These are phyloP conservation scores for Microtus oregoni DNA, from an alignment of 2,113 vertebrate species.

Conservation along the genomic window DNA sequence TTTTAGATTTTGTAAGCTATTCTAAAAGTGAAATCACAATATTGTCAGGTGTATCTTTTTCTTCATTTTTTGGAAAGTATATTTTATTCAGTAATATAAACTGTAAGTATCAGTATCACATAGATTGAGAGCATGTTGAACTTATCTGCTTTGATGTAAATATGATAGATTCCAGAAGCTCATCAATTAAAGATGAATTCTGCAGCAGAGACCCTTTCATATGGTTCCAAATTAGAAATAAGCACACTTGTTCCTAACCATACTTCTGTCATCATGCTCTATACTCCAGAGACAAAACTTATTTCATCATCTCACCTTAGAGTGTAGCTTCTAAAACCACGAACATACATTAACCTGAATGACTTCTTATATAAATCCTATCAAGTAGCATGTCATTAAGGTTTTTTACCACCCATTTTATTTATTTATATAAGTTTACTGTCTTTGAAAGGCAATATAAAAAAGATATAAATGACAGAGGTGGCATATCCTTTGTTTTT, in stretches of 20 bases:
- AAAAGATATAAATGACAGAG: neutral
- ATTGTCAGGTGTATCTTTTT: neutral
- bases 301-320: no score
- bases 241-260: neutral
- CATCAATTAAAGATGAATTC: neutral
- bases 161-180: neutral
- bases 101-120: neutral
- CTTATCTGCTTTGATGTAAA: neutral
- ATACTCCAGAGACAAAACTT: neutral
- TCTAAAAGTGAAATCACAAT: neutral
- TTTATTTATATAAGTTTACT: neutral
- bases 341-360: neutral
- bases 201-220: neutral
- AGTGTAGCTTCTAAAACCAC: no score
- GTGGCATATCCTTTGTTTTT: neutral
- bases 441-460: neutral
- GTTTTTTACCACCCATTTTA: no score
- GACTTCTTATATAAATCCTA: neutral
- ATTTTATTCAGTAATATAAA: neutral
- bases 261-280: accelerated
- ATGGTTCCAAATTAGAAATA: neutral
- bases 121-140: neutral
- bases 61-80: neutral
- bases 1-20: neutral
- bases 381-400: no score